phyloP scores from a whole-genome alignment of 1,140 invertebrate genomes.

The Meloidogyne exigua region DNA sequence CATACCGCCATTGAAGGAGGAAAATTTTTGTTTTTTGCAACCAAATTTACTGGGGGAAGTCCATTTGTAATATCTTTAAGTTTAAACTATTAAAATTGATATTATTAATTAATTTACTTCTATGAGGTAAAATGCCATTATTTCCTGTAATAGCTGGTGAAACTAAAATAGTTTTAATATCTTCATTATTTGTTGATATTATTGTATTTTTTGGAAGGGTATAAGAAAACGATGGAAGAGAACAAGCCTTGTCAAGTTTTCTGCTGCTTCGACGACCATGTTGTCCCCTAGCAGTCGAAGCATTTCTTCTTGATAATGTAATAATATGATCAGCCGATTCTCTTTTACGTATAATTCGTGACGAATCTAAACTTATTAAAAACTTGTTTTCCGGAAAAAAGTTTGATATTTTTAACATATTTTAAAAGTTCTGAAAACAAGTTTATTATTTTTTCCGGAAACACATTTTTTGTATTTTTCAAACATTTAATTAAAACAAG shows the following conservation, averaged over 20 bases:
- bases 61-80: background rate
- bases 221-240: constrained; percentile 18
- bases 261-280: constrained; percentile 2
- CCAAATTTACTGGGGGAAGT: constrained; percentile 9
- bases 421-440: too few species aligned
- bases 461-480: too few species aligned
- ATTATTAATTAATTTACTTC: background rate
- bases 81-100: background rate
- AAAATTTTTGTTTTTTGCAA: background rate
- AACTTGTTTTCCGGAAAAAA: background rate
- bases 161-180: constrained; percentile 3
- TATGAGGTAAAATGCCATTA: background rate
- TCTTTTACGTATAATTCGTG: background rate
- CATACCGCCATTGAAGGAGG: background rate
- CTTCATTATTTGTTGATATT: background rate
- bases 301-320: background rate
- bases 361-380: background rate
- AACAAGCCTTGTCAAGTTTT: constrained; percentile 18
- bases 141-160: background rate
- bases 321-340: constrained; percentile 16
- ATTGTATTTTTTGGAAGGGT: background rate
- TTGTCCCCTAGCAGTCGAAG: background rate
- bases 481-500: too few species aligned
- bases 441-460: too few species aligned
- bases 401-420: too few species aligned